phyloP scores from a whole-genome alignment of 2,888 invertebrate genomes.

The Bursaphelenchus okinawaensis region DNA sequence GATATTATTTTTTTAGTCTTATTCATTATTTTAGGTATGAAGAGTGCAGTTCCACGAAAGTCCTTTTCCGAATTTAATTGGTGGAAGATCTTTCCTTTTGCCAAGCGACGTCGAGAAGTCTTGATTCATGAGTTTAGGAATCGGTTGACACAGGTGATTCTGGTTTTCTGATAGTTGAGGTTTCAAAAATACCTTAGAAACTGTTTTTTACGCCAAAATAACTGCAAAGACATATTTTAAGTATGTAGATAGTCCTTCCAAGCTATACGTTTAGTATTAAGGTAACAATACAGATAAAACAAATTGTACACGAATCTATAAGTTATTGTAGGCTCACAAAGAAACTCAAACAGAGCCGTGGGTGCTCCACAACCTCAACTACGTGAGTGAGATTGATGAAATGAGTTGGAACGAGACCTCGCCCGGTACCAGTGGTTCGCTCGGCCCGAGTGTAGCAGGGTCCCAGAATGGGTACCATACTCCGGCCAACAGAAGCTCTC shows the following conservation, averaged over 20 bases:
- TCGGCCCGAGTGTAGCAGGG: not conserved
- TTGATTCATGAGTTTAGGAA: conserved; percentile 24
- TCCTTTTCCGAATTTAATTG: conserved; percentile 20
- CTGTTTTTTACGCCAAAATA: too few relatives aligned
- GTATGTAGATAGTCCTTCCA: too few relatives aligned
- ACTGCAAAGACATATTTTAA: too few relatives aligned
- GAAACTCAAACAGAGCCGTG: conserved; percentile 30
- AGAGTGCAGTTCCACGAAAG: conserved; percentile 12
- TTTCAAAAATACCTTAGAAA: not conserved
- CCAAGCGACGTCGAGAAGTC: conserved; percentile 29
- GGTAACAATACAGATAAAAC: conserved; percentile 1
- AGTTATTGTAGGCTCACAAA: conserved; percentile 15
- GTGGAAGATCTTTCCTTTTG: conserved; percentile 33
- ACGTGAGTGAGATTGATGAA: conserved; percentile 24
- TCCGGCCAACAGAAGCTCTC: not conserved
- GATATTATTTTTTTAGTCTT: too few relatives aligned
- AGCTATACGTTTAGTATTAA: too few relatives aligned
- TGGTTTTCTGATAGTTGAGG: not conserved
- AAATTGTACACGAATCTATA: not conserved
- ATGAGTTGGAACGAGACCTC: conserved; percentile 4
- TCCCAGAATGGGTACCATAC: not conserved
- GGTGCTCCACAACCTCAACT: conserved; percentile 16
- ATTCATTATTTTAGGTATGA: too few relatives aligned
- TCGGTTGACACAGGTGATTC: conserved; percentile 27
- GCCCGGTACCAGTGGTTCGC: not conserved